Conservation (phyloP, 2,113 vertebrate genomes). For the Ancistrus triradiatus region DNA sequence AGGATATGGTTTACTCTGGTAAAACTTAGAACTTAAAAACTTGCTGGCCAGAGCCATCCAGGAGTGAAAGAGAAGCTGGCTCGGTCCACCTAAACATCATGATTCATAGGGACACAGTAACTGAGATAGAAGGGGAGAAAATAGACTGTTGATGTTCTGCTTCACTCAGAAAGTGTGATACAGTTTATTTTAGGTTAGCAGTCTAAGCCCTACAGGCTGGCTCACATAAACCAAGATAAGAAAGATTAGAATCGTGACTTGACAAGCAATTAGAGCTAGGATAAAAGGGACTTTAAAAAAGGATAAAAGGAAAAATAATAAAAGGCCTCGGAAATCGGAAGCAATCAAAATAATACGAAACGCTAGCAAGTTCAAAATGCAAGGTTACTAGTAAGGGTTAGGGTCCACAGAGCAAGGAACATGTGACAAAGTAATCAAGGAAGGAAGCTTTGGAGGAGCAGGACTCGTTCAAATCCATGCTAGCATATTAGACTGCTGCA, state of each 20-base stretch:
- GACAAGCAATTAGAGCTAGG: background rate
- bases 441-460: too few species aligned
- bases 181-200: background rate
- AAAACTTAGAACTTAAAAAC: too few species aligned
- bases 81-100: background rate
- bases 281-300: background rate
- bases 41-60: background rate
- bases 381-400: too few species aligned
- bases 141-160: background rate
- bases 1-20: too few species aligned
- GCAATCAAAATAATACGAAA: too few species aligned
- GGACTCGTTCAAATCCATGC: too few species aligned
- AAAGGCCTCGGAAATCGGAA: too few species aligned
- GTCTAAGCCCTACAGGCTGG: background rate
- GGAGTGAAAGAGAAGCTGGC: background rate
- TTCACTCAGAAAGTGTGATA: background rate
- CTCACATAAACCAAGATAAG: background rate
- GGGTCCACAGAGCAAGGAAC: too few species aligned
- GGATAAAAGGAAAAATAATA: too few species aligned
- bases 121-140: background rate
- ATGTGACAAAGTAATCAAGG: too few species aligned
- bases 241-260: background rate
- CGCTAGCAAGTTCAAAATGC: too few species aligned
- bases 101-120: background rate
- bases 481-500: too few species aligned